phyloP scores from a whole-genome alignment of 1,140 invertebrate genomes.

The Onthophagus taurus region DNA sequence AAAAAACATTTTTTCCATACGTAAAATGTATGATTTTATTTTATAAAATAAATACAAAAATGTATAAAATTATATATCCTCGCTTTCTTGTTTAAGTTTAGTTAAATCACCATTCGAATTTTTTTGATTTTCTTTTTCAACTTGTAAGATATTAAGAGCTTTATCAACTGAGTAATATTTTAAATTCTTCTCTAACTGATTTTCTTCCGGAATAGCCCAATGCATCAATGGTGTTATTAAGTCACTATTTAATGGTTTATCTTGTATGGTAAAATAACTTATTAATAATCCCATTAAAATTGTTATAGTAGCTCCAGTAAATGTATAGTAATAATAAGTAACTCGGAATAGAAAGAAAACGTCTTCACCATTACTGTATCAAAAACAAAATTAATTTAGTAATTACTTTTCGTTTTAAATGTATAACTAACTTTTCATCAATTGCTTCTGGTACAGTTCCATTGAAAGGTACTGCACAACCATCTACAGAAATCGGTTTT shows the following conservation, averaged over 20 bases:
- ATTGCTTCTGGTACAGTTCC: neutral
- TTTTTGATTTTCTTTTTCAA: neutral
- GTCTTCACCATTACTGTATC: constrained; percentile 1
- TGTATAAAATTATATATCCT: no score
- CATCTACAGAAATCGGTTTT: constrained; percentile 5
- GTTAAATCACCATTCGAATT: no score
- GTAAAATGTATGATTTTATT: no score
- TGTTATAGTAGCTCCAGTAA: constrained; percentile 23
- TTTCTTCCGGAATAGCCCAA: constrained; percentile 18
- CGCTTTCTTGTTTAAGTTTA: no score
- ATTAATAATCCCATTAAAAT: constrained; percentile 27
- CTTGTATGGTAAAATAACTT: constrained; percentile 27
- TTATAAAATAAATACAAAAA: no score
- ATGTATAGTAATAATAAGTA: constrained; percentile 31
- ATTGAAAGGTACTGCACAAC: constrained; percentile 3
- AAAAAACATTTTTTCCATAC: no score
- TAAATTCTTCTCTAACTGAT: neutral
- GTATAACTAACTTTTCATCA: neutral
- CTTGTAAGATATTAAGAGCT: neutral
- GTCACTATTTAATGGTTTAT: constrained; percentile 23
- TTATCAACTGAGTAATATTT: constrained; percentile 3
- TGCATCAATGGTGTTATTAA: constrained; percentile 27
- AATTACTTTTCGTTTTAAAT: neutral
- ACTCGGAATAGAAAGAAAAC: constrained; percentile 25
- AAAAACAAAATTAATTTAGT: no score